A percentile compares a stretch with the other conserved stretches of the same genome.
Evolutionary conservation across 2,113 vertebrate genomes (phyloP).

Genomic region (Macquaria ambigua): DNA sequence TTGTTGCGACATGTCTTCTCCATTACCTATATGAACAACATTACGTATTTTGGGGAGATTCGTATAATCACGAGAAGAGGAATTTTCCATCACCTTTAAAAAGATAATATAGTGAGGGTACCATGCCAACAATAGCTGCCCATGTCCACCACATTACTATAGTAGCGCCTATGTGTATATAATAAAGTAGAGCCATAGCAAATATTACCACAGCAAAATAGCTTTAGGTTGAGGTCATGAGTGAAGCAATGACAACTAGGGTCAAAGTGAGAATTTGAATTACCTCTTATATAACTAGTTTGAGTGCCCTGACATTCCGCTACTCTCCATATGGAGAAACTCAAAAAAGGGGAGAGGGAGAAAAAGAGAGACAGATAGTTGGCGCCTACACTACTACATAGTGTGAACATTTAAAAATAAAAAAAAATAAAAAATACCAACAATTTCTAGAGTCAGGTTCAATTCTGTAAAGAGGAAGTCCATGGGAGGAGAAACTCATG

Average conservation of each 20-base stretch:
- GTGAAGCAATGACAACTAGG: slow-evolving; percentile 40
- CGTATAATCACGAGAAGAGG: not conserved
- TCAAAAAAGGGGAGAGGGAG: slow-evolving; percentile 34
- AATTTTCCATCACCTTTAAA: slow-evolving; percentile 29
- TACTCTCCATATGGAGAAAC: slow-evolving; percentile 43
- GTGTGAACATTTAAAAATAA: not conserved
- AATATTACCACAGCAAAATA: slow-evolving; percentile 34
- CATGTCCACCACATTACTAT: not conserved
- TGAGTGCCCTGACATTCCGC: slow-evolving; percentile 48
- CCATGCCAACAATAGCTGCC: not conserved
- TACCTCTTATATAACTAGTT: slow-evolving; percentile 63
- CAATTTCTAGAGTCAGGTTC: not conserved
- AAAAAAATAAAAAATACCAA: slow-evolving; percentile 2
- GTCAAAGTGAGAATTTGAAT: slow-evolving; percentile 48
- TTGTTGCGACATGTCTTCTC: slow-evolving; percentile 28
- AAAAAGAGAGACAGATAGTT: slow-evolving; percentile 23
- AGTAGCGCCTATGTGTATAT: not conserved
- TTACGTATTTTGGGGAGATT: not conserved
- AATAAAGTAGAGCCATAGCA: slow-evolving; percentile 15
- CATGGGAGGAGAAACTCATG: slow-evolving; percentile 14
- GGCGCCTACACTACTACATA: not conserved
- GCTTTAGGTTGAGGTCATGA: slow-evolving; percentile 59
- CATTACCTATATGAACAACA: slow-evolving; percentile 27
- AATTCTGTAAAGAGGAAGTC: not conserved
- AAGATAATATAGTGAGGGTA: not conserved